These are phyloP conservation scores for Xestia xanthographa DNA, from an alignment of 2,888 invertebrate species.

Conservation along the genomic window DNA sequence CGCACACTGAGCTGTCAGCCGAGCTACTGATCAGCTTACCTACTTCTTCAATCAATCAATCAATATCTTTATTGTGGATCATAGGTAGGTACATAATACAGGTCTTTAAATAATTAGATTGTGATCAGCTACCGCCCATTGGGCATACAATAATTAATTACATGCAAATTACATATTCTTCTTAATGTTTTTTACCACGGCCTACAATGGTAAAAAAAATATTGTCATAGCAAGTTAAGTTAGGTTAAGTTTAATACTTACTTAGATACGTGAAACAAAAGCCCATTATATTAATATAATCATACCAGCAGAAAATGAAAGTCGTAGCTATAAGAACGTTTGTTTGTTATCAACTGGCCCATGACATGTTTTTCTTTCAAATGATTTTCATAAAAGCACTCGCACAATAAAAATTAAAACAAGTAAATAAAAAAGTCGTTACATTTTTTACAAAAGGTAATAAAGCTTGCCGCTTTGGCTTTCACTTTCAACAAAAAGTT, in stretches of 20 bases:
- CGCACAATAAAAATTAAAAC: slow-evolving; percentile 51
- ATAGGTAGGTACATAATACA: too few relatives aligned
- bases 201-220: neutral
- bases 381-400: slow-evolving; percentile 20
- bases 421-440: slow-evolving; percentile 56
- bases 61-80: too few relatives aligned
- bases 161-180: too few relatives aligned
- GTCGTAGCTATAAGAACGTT: neutral
- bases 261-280: neutral
- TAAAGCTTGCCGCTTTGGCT: slow-evolving; percentile 69
- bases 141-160: too few relatives aligned
- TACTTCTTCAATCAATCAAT: too few relatives aligned
- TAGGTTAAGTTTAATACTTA: neutral
- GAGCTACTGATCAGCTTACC: too few relatives aligned
- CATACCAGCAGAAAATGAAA: neutral
- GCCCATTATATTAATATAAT: neutral
- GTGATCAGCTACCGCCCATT: too few relatives aligned
- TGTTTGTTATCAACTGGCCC: neutral
- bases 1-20: too few relatives aligned
- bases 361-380: slow-evolving; percentile 6
- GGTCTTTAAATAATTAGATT: too few relatives aligned
- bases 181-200: neutral
- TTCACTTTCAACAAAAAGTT: slow-evolving; percentile 86
- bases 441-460: slow-evolving; percentile 61
- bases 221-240: neutral